phyloP scores from a whole-genome alignment of 2,797 vertebrate genomes.

The Manis javanica region DNA sequence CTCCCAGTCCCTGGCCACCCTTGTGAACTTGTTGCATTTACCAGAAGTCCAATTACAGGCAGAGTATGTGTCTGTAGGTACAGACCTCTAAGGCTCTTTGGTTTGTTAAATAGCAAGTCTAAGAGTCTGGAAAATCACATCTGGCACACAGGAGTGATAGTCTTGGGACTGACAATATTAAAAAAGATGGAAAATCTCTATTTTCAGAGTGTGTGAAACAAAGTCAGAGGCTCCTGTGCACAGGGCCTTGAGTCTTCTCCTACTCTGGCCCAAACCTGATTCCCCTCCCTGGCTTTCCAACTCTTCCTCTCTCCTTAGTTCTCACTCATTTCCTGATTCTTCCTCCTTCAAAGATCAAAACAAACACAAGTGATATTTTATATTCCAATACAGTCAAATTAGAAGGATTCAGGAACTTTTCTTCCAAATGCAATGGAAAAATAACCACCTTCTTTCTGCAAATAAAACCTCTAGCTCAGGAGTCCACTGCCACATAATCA shows the following conservation, averaged over 20 bases:
- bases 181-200: slow-evolving; percentile 40
- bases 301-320: background rate
- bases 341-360: background rate
- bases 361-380: background rate
- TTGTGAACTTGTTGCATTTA: background rate
- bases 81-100: slow-evolving; percentile 67
- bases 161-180: slow-evolving; percentile 64
- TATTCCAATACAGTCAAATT: background rate
- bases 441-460: background rate
- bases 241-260: background rate
- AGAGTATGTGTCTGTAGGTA: slow-evolving; percentile 55
- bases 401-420: background rate
- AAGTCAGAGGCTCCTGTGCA: background rate
- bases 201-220: slow-evolving; percentile 14
- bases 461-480: background rate
- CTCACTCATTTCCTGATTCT: background rate
- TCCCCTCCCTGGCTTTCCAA: background rate
- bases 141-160: slow-evolving; percentile 72
- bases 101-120: slow-evolving; percentile 79
- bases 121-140: slow-evolving; percentile 75
- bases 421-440: background rate
- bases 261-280: background rate
- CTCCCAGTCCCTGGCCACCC: background rate
- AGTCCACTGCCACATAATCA: background rate
- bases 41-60: background rate